Conservation (phyloP, 2,888 invertebrate species). For the Lydus trimaculatus region DNA sequence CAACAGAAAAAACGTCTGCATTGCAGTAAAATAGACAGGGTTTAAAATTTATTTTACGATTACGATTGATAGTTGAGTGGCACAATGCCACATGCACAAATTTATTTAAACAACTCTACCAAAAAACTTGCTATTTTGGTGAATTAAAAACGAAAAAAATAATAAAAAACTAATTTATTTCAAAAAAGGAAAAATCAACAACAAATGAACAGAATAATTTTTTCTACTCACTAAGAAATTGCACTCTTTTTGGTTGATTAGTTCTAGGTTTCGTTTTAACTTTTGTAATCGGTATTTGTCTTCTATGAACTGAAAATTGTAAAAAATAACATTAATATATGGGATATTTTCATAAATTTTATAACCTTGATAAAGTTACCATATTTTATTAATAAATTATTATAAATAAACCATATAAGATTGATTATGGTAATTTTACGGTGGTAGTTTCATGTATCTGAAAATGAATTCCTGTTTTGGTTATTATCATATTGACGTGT, state of each 20-base stretch:
- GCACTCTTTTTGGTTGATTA: slow-evolving; percentile 89
- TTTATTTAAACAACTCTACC: neutral
- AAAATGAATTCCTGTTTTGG: too few relatives aligned
- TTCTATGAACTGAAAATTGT: slow-evolving; percentile 58
- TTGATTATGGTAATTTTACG: slow-evolving; percentile 6
- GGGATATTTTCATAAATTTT: neutral
- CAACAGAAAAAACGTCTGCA: slow-evolving; percentile 17
- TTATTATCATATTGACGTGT: neutral
- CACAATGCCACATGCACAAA: slow-evolving; percentile 26
- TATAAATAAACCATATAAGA: neutral
- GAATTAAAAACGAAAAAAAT: slow-evolving; percentile 11
- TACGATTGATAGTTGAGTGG: slow-evolving; percentile 14
- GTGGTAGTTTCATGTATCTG: too few relatives aligned
- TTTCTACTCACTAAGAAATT: slow-evolving; percentile 86
- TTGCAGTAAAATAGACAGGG: slow-evolving; percentile 16
- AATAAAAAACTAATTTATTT: slow-evolving; percentile 19
- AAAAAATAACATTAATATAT: slow-evolving; percentile 2
- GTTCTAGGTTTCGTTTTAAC: slow-evolving; percentile 79
- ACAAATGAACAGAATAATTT: neutral
- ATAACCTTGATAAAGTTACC: slow-evolving; percentile 14
- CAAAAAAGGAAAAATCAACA: neutral
- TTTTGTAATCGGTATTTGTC: slow-evolving; percentile 80
- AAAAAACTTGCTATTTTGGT: neutral
- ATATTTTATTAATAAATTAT: neutral
- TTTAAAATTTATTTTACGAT: neutral